Base-by-base conservation (phyloP, 2,797 vertebrate species). In the Smutsia temminckii region DNA sequence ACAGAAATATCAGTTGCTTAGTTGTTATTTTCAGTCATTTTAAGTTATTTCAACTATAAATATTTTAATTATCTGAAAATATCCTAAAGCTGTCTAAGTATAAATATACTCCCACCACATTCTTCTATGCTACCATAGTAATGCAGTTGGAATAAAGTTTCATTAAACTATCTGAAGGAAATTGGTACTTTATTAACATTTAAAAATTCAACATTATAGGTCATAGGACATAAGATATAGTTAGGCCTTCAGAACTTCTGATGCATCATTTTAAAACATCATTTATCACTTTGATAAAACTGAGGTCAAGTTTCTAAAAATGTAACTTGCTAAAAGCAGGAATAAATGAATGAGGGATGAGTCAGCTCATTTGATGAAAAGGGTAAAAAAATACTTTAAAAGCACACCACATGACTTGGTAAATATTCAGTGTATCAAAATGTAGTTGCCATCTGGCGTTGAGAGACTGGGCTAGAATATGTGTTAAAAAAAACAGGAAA, bases 261-360 rank as follows among this genome's bases (percentile, higher is more conserved):
- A 88, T 37, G 72, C 32, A 90, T 57, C 42, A 40, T 37, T 93
- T 89, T 77, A 96, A 97, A 96, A 12, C 34, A 61, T 69, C 77
- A 77, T 80, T 94, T 75, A 94, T 94, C 88, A 92, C 55, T 85
- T 81, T n/a, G 78, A 97, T 92, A 89, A 97, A 95, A 37, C 86
- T 89, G 94, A 97, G 96, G 94, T 96, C 11, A 85, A 77, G 40
- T 96, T 97, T 97, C 80, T 96, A 95, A 96, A 97, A 97, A 64
- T 83, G 80, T 61, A 95, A 97, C 72, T 97, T 92, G 61, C 75
- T 92, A 96, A 92, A 80, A 79, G 83, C 53, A 96, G 46, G 93
- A 97, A 92, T 94, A 97, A 96, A 97, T 96, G 94, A 97, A 97
- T 97, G 97, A 97, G 72, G 90, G 86, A 95, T 97, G 29, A 96